phyloP scores from a whole-genome alignment of 2,888 invertebrate species.

The Allolobophora icterica region DNA sequence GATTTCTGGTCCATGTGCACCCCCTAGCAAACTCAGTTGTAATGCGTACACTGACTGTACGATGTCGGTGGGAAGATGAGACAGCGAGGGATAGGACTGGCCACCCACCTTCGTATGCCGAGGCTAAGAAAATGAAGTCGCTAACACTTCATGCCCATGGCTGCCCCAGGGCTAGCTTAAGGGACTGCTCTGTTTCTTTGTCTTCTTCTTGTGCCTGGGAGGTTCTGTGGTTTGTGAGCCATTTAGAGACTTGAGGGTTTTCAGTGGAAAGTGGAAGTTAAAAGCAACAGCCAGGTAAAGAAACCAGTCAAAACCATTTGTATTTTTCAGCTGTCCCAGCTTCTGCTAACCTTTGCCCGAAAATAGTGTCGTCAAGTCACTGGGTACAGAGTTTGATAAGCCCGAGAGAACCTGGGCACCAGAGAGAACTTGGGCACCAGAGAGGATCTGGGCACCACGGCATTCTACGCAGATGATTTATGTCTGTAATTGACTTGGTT shows the following conservation, averaged over 20 bases:
- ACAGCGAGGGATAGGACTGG: no score
- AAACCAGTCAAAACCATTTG: not conserved
- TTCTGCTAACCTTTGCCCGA: not conserved
- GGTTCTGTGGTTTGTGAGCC: not conserved
- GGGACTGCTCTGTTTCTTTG: no score
- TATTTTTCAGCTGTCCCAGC: not conserved
- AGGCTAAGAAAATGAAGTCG: no score
- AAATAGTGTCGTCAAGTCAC: not conserved
- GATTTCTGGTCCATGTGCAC: no score
- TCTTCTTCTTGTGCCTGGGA: not conserved
- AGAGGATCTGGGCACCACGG: no score
- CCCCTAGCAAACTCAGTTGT: no score
- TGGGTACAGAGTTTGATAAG: not conserved
- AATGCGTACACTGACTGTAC: no score
- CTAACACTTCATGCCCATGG: no score
- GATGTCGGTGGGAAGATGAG: no score
- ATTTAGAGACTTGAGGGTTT: not conserved
- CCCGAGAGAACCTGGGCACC: not conserved
- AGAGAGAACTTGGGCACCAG: not conserved
- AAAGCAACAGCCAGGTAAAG: not conserved
- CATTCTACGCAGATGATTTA: not conserved
- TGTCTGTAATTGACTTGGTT: not conserved
- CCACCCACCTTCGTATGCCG: no score
- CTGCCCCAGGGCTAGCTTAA: no score
- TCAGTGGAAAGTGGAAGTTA: slow-evolving; percentile 4